Conservation (phyloP, 2,113 vertebrate species). For the Petroica traversi region DNA sequence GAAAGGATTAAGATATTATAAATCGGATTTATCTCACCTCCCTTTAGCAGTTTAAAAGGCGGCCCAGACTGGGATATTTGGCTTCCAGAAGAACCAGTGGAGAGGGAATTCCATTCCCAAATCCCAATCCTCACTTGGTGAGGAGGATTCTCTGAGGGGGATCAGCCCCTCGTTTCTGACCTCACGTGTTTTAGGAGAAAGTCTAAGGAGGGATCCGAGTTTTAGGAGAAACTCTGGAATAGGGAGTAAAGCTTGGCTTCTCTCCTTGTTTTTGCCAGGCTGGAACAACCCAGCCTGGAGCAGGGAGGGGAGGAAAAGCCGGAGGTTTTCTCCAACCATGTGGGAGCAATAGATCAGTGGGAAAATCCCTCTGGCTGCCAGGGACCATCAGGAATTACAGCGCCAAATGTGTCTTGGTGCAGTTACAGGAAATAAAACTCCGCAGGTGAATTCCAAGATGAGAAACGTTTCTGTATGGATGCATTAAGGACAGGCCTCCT, state of each 20-base stretch:
- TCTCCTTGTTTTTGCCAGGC: neutral
- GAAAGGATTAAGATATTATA: neutral
- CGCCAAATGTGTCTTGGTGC: neutral
- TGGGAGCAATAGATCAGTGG: constrained; percentile 1
- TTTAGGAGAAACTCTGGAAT: neutral
- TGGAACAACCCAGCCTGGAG: neutral
- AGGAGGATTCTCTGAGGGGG: neutral
- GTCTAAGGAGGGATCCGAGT: too few species aligned
- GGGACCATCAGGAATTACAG: neutral
- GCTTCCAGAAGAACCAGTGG: neutral
- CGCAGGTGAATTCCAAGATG: neutral
- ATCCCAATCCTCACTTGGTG: neutral
- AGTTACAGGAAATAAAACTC: neutral
- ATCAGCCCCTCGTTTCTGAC: neutral
- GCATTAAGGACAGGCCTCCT: neutral
- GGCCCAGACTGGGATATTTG: neutral
- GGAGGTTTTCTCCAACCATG: neutral
- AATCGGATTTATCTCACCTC: neutral
- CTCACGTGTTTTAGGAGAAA: too few species aligned
- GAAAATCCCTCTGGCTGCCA: neutral
- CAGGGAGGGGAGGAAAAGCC: neutral
- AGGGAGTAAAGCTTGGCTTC: neutral
- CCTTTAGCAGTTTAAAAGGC: neutral
- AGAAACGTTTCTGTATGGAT: neutral
- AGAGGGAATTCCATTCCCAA: neutral